phyloP scores from a whole-genome alignment of 2,113 vertebrate genomes.

The Rana temporaria region DNA sequence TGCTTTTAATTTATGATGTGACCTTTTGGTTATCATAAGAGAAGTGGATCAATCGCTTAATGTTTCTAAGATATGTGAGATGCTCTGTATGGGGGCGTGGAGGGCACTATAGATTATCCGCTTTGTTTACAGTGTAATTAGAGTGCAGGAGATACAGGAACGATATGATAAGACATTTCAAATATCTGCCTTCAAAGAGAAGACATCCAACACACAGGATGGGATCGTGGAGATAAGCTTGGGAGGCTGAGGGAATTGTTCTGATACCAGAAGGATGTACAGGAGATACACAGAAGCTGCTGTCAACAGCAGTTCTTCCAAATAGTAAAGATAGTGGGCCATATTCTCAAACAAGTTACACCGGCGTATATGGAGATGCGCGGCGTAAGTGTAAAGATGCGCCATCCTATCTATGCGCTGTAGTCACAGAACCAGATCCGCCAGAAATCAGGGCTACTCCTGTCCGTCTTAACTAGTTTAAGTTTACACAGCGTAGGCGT shows the following conservation, averaged over 20 bases:
- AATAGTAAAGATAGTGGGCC: neutral
- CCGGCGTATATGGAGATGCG: too few relatives aligned
- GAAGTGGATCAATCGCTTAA: neutral
- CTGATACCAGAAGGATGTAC: neutral
- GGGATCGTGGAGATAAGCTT: neutral
- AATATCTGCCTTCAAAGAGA: conserved; percentile 6
- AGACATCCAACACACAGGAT: conserved; percentile 10
- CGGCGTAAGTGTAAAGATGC: too few relatives aligned
- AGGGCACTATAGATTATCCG: neutral
- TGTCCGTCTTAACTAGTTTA: too few relatives aligned
- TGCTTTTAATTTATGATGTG: neutral
- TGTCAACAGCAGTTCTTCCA: neutral
- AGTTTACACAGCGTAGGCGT: too few relatives aligned
- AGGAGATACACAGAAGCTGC: neutral
- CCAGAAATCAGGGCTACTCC: too few relatives aligned
- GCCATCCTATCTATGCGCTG: too few relatives aligned
- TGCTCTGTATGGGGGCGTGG: too few relatives aligned
- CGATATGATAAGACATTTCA: neutral
- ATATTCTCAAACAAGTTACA: too few relatives aligned
- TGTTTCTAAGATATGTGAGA: neutral
- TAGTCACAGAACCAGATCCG: too few relatives aligned
- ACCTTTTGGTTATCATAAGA: neutral
- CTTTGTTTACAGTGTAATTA: conserved; percentile 23
- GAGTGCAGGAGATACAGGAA: neutral
- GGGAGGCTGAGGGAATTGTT: neutral